Evolutionary conservation across 35 echinoderm and acorn worm genomes (phyloP).

Genomic region (Anneissia japonica): DNA sequence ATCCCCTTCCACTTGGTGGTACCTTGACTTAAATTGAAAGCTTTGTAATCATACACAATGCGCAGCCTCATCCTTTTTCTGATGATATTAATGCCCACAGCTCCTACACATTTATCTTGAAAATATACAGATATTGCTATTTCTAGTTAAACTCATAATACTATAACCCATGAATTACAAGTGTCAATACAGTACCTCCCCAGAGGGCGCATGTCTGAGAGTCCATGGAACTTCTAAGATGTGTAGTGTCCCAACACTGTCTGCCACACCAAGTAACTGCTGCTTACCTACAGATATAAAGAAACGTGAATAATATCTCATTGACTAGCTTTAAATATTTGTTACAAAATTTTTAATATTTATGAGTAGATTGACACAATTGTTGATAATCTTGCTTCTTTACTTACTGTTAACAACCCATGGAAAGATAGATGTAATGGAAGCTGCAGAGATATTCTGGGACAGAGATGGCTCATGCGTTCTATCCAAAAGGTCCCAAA

Average conservation of each 20-base stretch:
- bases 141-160: too few species aligned
- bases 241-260: slow-evolving; percentile 90
- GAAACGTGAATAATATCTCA: not conserved
- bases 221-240: slow-evolving; percentile 97
- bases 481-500: slow-evolving; percentile 90
- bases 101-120: too few species aligned
- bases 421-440: slow-evolving; percentile 70
- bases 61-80: too few species aligned
- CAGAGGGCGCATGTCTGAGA: slow-evolving; percentile 50
- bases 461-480: slow-evolving; percentile 88
- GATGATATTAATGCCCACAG: too few species aligned
- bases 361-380: not conserved
- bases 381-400: not conserved
- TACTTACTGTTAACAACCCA: slow-evolving; percentile 81
- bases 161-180: not conserved
- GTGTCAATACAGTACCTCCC: slow-evolving; percentile 52
- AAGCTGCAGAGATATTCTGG: slow-evolving; percentile 78
- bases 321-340: not conserved
- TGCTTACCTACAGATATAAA: slow-evolving; percentile 64
- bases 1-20: too few species aligned
- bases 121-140: too few species aligned
- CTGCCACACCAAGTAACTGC: slow-evolving; percentile 78
- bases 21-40: too few species aligned
- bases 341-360: not conserved
- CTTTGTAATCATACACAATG: too few species aligned